Conservation (phyloP, 2,888 invertebrate genomes). For the Acholoe squamosa region DNA sequence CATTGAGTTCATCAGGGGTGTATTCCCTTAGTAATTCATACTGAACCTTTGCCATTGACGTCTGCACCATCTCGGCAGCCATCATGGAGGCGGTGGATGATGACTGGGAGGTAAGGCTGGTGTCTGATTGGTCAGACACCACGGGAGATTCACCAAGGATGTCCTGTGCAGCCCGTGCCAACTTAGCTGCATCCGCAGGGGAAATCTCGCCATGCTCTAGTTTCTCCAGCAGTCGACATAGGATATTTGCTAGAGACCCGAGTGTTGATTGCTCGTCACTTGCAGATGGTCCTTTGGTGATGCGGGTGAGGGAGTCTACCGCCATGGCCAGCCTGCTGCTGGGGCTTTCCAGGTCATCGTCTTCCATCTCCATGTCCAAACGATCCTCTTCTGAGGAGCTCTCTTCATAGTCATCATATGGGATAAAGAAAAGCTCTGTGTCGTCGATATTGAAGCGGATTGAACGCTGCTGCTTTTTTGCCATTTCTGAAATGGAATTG, state of each 20-base stretch:
- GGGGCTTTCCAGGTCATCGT: not conserved
- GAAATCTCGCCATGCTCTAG: not conserved
- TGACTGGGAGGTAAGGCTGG: not conserved
- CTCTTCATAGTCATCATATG: not conserved
- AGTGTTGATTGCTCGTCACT: not conserved
- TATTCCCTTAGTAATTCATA: not conserved
- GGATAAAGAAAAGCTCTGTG: not conserved
- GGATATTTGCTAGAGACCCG: not conserved
- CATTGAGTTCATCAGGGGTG: not conserved
- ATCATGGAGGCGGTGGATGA: not conserved
- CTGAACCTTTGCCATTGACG: not conserved
- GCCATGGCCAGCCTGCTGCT: not conserved
- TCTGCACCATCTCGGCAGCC: slow-evolving; percentile 21
- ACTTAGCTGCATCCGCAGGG: not conserved
- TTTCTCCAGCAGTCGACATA: not conserved
- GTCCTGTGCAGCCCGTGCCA: not conserved
- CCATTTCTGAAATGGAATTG: too few relatives aligned
- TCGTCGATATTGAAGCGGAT: not conserved
- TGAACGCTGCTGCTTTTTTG: not conserved
- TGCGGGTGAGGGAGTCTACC: not conserved
- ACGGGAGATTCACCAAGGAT: not conserved
- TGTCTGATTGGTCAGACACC: not conserved
- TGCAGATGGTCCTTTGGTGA: not conserved
- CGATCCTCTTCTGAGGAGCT: not conserved
- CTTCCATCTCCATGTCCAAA: not conserved